Evolutionary conservation across 2,113 vertebrate species (phyloP).

Genomic region (Alexandromys fortis): DNA sequence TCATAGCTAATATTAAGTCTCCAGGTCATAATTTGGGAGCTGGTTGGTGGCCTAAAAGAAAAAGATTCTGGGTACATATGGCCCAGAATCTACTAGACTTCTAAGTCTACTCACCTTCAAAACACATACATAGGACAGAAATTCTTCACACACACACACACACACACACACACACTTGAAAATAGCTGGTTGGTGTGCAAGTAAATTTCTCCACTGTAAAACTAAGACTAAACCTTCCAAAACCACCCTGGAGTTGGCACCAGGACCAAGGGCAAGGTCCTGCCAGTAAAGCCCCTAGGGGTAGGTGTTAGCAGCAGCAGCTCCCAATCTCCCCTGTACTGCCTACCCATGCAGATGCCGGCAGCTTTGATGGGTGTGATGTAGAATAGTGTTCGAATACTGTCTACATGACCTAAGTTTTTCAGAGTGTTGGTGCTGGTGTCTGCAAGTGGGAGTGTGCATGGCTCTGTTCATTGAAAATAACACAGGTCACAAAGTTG

Average conservation of each 20-base stretch:
- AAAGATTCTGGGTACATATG: too few species aligned
- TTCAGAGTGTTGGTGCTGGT: neutral
- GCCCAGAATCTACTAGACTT: neutral
- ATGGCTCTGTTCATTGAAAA: neutral
- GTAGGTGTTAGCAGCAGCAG: neutral
- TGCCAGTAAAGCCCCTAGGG: neutral
- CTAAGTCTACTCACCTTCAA: neutral
- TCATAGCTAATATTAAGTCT: too few species aligned
- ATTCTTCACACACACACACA: too few species aligned
- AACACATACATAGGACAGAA: neutral
- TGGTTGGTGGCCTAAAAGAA: too few species aligned
- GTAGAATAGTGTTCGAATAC: neutral
- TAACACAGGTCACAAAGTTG: neutral
- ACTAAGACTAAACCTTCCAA: neutral
- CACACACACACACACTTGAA: neutral
- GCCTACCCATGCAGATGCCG: neutral
- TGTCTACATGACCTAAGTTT: neutral
- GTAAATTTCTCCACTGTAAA: neutral
- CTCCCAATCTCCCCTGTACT: too few species aligned
- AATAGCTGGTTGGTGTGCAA: neutral
- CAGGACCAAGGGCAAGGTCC: neutral
- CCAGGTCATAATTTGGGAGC: too few species aligned
- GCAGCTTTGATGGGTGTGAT: neutral
- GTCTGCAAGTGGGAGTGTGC: neutral
- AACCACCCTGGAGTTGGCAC: too few species aligned